Percentiles rank a stretch among this genome's conserved stretches.
Evolutionary conservation across 1,140 invertebrate species (phyloP).

Genomic region (Calliphora vicina): DNA sequence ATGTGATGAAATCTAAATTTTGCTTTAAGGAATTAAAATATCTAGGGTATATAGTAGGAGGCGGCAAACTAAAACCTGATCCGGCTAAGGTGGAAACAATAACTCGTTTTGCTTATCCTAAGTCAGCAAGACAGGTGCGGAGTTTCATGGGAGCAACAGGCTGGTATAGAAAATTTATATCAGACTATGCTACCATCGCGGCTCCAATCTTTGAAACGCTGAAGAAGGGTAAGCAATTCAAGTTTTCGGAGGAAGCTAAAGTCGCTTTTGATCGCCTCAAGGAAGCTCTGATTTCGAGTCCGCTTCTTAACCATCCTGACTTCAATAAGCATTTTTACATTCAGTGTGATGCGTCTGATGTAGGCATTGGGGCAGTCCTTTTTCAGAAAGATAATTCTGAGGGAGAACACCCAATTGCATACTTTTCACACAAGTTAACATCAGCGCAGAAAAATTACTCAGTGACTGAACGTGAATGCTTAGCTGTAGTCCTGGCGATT

Average conservation of each 20-base stretch:
- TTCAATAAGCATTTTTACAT: too few relatives aligned
- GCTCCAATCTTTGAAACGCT: constrained; percentile 43
- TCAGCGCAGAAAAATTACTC: constrained; percentile 3
- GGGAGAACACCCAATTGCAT: constrained; percentile 14
- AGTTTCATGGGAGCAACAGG: too few relatives aligned
- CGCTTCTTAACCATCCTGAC: constrained; percentile 55
- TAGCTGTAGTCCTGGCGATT: neutral
- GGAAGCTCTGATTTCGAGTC: too few relatives aligned
- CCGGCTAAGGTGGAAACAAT: too few relatives aligned
- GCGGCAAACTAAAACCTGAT: neutral
- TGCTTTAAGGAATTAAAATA: constrained; percentile 29
- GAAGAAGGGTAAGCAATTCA: neutral
- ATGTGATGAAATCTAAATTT: constrained; percentile 47
- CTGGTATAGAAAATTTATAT: constrained; percentile 43
- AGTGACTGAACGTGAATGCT: neutral
- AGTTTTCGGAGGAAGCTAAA: too few relatives aligned
- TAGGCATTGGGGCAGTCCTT: constrained; percentile 56
- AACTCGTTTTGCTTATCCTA: too few relatives aligned
- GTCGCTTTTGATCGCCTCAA: too few relatives aligned
- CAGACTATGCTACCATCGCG: constrained; percentile 61
- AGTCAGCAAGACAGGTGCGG: too few relatives aligned
- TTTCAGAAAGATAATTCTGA: constrained; percentile 47
- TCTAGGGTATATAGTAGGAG: constrained; percentile 48
- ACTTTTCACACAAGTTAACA: neutral
- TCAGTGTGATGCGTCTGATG: constrained; percentile 57